These are phyloP conservation scores for Varanus salvator DNA, from an alignment of 2,113 vertebrate species.

Conservation along the genomic window DNA sequence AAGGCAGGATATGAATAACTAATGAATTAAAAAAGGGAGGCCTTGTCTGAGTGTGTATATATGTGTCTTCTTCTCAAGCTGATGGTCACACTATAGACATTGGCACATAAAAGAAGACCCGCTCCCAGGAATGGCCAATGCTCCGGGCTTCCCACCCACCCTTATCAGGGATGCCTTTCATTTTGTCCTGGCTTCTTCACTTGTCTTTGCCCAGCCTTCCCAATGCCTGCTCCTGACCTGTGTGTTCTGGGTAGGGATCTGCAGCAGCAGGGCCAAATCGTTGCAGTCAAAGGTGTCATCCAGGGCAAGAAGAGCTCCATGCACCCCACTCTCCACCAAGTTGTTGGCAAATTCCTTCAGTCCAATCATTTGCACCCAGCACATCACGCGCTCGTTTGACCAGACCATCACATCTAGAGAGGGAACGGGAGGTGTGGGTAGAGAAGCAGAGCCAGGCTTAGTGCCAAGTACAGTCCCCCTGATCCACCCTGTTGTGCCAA, in stretches of 20 bases:
- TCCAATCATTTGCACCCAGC: constrained; percentile 90
- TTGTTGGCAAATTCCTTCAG: constrained; percentile 93
- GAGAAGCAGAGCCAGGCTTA: background rate
- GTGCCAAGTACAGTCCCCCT: background rate
- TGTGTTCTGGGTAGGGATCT: constrained; percentile 92
- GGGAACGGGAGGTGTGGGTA: background rate
- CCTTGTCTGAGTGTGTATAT: background rate
- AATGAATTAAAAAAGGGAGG: background rate
- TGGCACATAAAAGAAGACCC: background rate
- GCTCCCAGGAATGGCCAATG: background rate
- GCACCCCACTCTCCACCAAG: constrained; percentile 90
- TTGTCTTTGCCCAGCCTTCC: background rate
- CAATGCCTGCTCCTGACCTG: constrained; percentile 76
- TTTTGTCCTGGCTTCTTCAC: background rate
- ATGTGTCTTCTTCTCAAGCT: background rate
- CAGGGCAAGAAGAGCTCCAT: constrained; percentile 89
- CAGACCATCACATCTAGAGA: constrained; percentile 92
- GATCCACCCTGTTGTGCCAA: background rate
- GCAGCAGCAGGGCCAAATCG: constrained; percentile 90
- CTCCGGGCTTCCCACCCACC: background rate
- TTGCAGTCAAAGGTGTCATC: constrained; percentile 94
- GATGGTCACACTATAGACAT: background rate
- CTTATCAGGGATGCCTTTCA: background rate
- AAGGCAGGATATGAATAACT: no score
- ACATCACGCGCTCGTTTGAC: constrained; percentile 94